Evolutionary conservation across 2,888 invertebrate species (phyloP).

Genomic region (Lasioglossum marginatum): DNA sequence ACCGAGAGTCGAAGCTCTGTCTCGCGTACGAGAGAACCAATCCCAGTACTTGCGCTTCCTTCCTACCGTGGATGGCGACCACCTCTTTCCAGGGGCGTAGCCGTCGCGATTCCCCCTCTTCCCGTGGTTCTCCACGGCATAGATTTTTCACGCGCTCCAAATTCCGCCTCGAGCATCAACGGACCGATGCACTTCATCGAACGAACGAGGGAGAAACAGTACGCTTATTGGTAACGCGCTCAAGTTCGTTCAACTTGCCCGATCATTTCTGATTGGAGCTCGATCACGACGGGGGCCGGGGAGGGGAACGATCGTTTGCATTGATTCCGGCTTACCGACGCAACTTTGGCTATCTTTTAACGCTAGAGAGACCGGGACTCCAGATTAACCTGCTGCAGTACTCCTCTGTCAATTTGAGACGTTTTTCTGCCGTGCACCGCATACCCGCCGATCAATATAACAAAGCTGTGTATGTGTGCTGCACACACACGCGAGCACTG

Average conservation of each 20-base stretch:
- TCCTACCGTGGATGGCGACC: slow-evolving; percentile 81
- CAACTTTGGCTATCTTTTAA: background rate
- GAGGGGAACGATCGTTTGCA: slow-evolving; percentile 1
- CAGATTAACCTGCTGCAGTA: background rate
- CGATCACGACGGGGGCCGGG: background rate
- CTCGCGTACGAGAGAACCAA: slow-evolving; percentile 81
- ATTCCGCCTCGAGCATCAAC: slow-evolving; percentile 70
- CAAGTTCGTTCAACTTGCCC: slow-evolving; percentile 57
- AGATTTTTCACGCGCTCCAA: slow-evolving; percentile 77
- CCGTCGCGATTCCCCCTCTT: slow-evolving; percentile 71
- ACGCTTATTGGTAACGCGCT: slow-evolving; percentile 45
- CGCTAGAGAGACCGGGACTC: background rate
- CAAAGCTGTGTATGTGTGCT: background rate
- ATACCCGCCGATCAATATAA: background rate
- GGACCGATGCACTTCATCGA: slow-evolving; percentile 56
- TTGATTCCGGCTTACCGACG: background rate
- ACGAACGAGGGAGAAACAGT: slow-evolving; percentile 59
- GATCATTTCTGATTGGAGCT: background rate
- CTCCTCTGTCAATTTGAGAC: slow-evolving; percentile 1
- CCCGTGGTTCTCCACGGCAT: slow-evolving; percentile 66
- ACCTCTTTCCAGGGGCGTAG: slow-evolving; percentile 83
- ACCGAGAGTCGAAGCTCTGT: slow-evolving; percentile 76
- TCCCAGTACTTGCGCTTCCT: slow-evolving; percentile 82
- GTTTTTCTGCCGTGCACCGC: background rate
- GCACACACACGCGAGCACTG: background rate